Percentiles rank a stretch among this genome's conserved stretches.
Evolutionary conservation across 2,797 vertebrate species (phyloP).

Genomic region (Pseudomugil gertrudae): DNA sequence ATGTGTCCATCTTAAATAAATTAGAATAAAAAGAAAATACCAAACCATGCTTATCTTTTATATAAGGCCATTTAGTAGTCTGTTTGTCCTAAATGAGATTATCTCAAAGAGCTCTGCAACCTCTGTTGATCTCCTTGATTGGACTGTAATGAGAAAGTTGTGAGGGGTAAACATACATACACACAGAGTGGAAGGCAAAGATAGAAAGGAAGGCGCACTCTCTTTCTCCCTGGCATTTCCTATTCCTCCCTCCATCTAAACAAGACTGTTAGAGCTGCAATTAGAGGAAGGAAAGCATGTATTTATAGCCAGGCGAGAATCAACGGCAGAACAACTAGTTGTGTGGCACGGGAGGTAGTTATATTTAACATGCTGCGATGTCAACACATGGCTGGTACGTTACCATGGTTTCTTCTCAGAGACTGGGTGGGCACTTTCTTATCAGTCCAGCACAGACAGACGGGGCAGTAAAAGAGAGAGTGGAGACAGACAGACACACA

Average conservation of each 20-base stretch:
- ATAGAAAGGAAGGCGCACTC: conserved; percentile 34
- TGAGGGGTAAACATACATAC: conserved; percentile 40
- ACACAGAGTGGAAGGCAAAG: conserved; percentile 29
- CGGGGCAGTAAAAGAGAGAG: conserved; percentile 38
- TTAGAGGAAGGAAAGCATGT: conserved; percentile 81
- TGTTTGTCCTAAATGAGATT: conserved; percentile 39
- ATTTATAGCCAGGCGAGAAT: conserved; percentile 81
- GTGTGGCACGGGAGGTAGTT: conserved; percentile 73
- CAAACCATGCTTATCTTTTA: background rate
- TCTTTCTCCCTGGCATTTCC: conserved; percentile 67
- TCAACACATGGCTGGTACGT: conserved; percentile 80
- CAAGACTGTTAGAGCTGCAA: conserved; percentile 74
- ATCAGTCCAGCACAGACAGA: conserved; percentile 73
- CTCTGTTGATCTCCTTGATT: conserved; percentile 48
- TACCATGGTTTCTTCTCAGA: conserved; percentile 82
- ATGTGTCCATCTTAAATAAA: conserved; percentile 20
- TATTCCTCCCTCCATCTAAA: conserved; percentile 75
- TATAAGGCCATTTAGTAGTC: conserved; percentile 7
- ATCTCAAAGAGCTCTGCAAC: conserved; percentile 40
- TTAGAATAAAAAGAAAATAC: conserved; percentile 10
- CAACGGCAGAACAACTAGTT: conserved; percentile 79
- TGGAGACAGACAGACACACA: conserved; percentile 33
- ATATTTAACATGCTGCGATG: conserved; percentile 84
- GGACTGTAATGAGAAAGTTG: conserved; percentile 54
- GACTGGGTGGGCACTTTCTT: conserved; percentile 73